phyloP scores from a whole-genome alignment of 2,797 vertebrate genomes.

The Lacerta viridis region DNA sequence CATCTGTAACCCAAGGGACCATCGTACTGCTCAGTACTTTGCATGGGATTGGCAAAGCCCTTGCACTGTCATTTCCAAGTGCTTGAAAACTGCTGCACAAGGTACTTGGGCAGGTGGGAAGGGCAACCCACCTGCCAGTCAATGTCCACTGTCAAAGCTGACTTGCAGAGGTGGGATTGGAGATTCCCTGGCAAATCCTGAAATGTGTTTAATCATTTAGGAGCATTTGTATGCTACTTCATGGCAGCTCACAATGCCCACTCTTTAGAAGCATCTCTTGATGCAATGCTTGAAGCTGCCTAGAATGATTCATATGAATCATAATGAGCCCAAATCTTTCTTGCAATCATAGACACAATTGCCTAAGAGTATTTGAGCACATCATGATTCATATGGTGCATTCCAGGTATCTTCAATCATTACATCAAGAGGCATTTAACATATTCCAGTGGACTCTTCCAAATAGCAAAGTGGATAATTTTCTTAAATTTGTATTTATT shows the following conservation, averaged over 20 bases:
- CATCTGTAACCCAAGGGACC: too few species aligned
- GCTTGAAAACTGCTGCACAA: too few species aligned
- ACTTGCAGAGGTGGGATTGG: background rate
- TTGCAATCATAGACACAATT: background rate
- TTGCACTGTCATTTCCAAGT: too few species aligned
- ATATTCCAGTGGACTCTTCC: background rate
- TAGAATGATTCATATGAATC: background rate
- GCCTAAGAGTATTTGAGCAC: background rate
- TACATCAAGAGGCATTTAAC: background rate
- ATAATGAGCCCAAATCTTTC: background rate
- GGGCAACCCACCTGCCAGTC: too few species aligned
- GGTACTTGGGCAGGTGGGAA: too few species aligned
- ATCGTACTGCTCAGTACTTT: too few species aligned
- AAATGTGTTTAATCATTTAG: background rate
- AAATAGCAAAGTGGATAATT: background rate
- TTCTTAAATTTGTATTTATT: background rate
- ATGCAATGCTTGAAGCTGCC: background rate
- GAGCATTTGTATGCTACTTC: background rate
- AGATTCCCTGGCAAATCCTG: background rate
- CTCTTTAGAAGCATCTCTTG: background rate
- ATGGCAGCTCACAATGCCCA: background rate
- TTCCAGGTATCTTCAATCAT: background rate
- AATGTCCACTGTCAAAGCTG: too few species aligned
- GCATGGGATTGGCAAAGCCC: too few species aligned
- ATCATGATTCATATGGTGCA: background rate